Conservation (phyloP, 2,797 vertebrate genomes). For the Spinus pinus region DNA sequence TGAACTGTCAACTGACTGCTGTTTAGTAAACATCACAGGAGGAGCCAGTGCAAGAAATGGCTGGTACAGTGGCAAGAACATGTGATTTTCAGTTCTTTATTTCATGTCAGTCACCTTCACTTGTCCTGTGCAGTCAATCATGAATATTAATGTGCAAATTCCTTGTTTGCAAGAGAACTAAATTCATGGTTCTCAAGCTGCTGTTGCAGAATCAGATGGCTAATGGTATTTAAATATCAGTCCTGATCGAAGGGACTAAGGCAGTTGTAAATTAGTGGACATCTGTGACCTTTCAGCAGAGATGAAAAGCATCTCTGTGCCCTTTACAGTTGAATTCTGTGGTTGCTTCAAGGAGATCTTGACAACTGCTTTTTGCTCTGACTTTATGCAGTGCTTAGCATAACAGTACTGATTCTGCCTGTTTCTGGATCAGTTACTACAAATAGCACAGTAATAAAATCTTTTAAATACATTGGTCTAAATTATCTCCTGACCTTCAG, state of each 20-base stretch:
- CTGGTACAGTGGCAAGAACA: background rate
- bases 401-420: background rate
- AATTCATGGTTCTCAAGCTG: background rate
- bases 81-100: background rate
- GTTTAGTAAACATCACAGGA: background rate
- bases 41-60: background rate
- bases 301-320: background rate
- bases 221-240: background rate
- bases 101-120: background rate
- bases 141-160: background rate
- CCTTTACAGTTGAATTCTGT: background rate
- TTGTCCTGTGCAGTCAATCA: background rate
- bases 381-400: background rate
- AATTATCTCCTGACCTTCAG: slow-evolving; percentile 39
- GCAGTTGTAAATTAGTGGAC: background rate
- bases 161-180: background rate
- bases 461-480: slow-evolving; percentile 3
- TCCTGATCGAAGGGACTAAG: background rate
- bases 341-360: background rate
- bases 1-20: background rate
- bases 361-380: background rate
- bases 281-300: background rate
- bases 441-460: slow-evolving; percentile 31
- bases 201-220: background rate
- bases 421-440: slow-evolving; percentile 6